Conservation (phyloP, 2,113 vertebrate species). For the Suncus etruscus region DNA sequence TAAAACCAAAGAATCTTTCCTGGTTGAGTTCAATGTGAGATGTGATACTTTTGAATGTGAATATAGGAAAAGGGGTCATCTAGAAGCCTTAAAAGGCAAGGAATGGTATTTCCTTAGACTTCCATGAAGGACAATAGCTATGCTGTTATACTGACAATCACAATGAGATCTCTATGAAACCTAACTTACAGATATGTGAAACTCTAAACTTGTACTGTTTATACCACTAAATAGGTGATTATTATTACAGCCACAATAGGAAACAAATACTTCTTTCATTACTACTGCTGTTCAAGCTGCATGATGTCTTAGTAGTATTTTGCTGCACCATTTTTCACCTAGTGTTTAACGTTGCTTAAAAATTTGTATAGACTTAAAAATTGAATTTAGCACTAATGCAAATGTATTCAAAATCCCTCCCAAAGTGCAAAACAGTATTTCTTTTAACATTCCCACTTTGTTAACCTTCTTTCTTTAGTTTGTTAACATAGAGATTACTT, state of each 20-base stretch:
- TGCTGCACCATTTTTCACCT: constrained; percentile 54
- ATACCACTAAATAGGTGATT: not conserved
- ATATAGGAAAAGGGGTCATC: not conserved
- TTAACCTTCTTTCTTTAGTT: constrained; percentile 66
- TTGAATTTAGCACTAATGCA: constrained; percentile 33
- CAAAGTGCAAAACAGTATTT: constrained; percentile 42
- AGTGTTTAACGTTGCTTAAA: constrained; percentile 42
- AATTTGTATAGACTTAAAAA: constrained; percentile 59
- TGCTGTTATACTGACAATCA: not conserved
- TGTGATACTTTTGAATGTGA: not conserved
- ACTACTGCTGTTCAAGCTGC: not conserved
- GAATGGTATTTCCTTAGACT: not conserved
- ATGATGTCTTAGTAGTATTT: constrained; percentile 18
- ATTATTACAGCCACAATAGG: not conserved
- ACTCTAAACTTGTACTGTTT: not conserved
- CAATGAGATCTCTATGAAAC: constrained; percentile 2
- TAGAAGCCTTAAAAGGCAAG: not conserved
- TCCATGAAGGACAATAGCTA: not conserved
- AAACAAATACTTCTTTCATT: not conserved
- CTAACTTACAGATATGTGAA: not conserved
- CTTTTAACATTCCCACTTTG: constrained; percentile 45
- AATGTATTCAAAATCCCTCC: constrained; percentile 40
- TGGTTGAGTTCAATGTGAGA: constrained; percentile 18
- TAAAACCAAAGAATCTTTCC: constrained; percentile 7
- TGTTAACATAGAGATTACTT: constrained; percentile 47